Percentiles rank a stretch among this genome's conserved stretches.
Conservation (phyloP, 2,888 invertebrate species). For the Podabrus alpinus region DNA sequence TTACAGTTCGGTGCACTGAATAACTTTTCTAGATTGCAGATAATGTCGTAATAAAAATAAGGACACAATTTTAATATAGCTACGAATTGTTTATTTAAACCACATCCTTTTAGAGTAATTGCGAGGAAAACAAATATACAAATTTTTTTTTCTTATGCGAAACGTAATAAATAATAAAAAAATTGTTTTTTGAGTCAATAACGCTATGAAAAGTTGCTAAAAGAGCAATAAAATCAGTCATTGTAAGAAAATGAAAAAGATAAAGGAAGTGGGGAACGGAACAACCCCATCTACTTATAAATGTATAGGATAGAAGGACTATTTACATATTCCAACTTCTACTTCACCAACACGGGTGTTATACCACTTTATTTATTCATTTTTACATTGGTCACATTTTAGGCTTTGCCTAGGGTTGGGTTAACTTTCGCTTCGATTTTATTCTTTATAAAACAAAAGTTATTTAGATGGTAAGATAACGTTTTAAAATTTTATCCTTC, state of each 20-base stretch:
- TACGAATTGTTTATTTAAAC: neutral
- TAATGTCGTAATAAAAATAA: constrained; percentile 13
- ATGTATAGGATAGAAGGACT: constrained; percentile 3
- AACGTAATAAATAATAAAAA: neutral
- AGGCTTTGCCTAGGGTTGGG: neutral
- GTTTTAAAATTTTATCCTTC: neutral
- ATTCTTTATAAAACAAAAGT: neutral
- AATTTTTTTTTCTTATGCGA: neutral
- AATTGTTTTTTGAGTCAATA: neutral
- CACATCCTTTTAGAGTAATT: neutral
- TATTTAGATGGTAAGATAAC: neutral
- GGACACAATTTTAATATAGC: constrained; percentile 2
- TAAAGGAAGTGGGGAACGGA: constrained; percentile 1
- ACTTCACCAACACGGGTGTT: neutral
- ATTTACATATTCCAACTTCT: constrained; percentile 1
- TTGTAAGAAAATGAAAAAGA: constrained; percentile 1
- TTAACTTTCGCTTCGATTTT: neutral
- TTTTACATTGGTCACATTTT: constrained; percentile 4
- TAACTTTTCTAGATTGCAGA: constrained; percentile 8
- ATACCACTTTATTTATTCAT: constrained; percentile 5
- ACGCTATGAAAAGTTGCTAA: neutral
- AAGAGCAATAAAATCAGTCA: constrained; percentile 2
- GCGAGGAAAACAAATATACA: neutral
- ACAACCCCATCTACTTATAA: constrained; percentile 3
- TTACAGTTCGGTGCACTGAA: constrained; percentile 6